Conservation (phyloP, 2,888 invertebrate species). For the Ariolimax columbianus region DNA sequence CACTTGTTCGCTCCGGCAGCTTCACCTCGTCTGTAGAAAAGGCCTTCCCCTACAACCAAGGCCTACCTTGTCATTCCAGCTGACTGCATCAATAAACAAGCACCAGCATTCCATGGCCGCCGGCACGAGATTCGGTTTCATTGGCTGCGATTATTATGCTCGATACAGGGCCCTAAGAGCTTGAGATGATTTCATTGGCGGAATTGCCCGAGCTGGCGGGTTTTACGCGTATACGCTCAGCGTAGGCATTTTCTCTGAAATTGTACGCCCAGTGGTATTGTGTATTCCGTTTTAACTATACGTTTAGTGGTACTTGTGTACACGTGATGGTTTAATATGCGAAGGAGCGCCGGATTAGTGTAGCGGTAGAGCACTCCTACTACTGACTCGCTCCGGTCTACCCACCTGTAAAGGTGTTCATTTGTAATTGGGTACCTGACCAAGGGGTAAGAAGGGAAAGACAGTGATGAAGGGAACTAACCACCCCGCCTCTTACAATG, state of each 20-base stretch:
- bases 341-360: too few relatives aligned
- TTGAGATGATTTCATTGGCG: conserved; percentile 4
- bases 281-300: too few relatives aligned
- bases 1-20: not conserved
- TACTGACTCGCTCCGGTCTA: too few relatives aligned
- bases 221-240: conserved; percentile 20
- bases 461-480: too few relatives aligned
- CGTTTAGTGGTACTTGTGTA: too few relatives aligned
- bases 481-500: too few relatives aligned
- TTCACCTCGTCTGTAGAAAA: not conserved
- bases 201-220: not conserved
- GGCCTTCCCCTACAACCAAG: not conserved
- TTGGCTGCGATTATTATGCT: conserved; percentile 28
- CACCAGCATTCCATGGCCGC: conserved; percentile 27
- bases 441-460: too few relatives aligned
- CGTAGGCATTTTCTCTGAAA: not conserved
- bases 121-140: conserved; percentile 1
- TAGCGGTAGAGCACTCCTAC: too few relatives aligned
- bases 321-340: too few relatives aligned
- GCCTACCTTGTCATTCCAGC: conserved; percentile 37
- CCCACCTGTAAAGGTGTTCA: too few relatives aligned
- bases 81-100: conserved; percentile 44
- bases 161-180: not conserved
- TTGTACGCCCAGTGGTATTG: not conserved
- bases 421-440: too few relatives aligned